Base-by-base conservation (phyloP, 2,888 invertebrate genomes). In the Sicus ferrugineus region DNA sequence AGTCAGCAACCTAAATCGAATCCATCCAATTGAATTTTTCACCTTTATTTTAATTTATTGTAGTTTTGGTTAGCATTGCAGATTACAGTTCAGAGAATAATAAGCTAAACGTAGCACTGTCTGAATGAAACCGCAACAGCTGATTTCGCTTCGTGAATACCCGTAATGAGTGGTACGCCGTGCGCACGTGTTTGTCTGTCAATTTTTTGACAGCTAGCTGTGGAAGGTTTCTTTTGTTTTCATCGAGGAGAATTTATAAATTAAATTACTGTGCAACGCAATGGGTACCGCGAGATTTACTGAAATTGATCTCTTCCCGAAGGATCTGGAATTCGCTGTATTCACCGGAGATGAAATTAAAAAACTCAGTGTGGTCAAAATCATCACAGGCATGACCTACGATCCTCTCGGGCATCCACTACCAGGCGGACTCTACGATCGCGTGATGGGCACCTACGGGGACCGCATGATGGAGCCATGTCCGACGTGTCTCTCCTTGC, bases 341-440 rank as follows among this genome's bases (percentile, higher is more conserved):
- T 95, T 93, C 78, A 90, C 90, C 11, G 85, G 90, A 46, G 90
- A 93, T 64, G 94, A 97, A 78, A 89, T 96, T 14, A 88, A 87
- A 77, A 90, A 91, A 74, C 85, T 97, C 19, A 94, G 95, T 85
- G 94, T 95, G 0, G 88, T 89, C 0, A 92, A 94, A 86, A 89
- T 98, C 50, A 89, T 90, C 2, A 94, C 94, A 52, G 89, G 92
- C 0, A 83, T 91, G 50, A 90, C 92, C 16, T 94, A 97, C 79
- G 95, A 97, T 86, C 85, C 89, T 0, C 86, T 97, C 73, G 94
- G 94, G 0, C 93, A 96, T 85, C 90, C 96, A 2, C 86, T 91
- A 4, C 87, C 89, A 66, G 94, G 93, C 30, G 98, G 98, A n/a
- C 86, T 98, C 0, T 96, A 98, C 84, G 98, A 99, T 84, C 89